phyloP scores from a whole-genome alignment of 2,888 invertebrate genomes.

The Eupithecia subfuscata region DNA sequence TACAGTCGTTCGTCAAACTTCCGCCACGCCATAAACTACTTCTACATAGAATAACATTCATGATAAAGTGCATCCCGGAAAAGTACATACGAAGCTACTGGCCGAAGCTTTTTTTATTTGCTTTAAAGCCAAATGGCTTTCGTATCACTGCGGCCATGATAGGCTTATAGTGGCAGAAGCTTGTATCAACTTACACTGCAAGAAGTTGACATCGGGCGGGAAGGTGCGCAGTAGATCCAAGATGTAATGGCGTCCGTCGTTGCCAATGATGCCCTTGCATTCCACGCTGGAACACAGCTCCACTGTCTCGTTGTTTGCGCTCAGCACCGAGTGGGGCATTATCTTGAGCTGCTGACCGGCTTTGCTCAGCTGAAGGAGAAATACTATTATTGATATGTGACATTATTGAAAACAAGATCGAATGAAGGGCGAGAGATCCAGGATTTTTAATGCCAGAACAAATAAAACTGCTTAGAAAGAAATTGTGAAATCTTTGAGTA shows the following conservation, averaged over 20 bases:
- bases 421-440: too few species aligned
- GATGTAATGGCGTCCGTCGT: slow-evolving; percentile 98
- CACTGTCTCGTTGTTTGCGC: slow-evolving; percentile 94
- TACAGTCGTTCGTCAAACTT: too few species aligned
- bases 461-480: too few species aligned
- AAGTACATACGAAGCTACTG: background rate
- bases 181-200: slow-evolving; percentile 87
- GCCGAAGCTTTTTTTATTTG: background rate
- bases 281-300: slow-evolving; percentile 99
- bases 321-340: slow-evolving; percentile 96
- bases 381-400: background rate
- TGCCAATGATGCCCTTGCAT: slow-evolving; percentile 99
- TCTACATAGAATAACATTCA: background rate
- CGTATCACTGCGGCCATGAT: too few species aligned
- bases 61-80: background rate
- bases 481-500: too few species aligned
- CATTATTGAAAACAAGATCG: background rate
- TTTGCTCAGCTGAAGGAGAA: slow-evolving; percentile 85
- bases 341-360: slow-evolving; percentile 96
- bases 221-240: slow-evolving; percentile 97
- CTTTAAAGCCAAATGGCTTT: too few species aligned
- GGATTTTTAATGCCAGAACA: too few species aligned
- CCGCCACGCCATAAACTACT: too few species aligned
- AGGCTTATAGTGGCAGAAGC: too few species aligned
- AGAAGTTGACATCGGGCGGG: slow-evolving; percentile 99